Percentiles rank a stretch among this genome's conserved stretches.
Evolutionary conservation across 1,140 invertebrate genomes (phyloP).

Genomic region (Drosophila arawakana): DNA sequence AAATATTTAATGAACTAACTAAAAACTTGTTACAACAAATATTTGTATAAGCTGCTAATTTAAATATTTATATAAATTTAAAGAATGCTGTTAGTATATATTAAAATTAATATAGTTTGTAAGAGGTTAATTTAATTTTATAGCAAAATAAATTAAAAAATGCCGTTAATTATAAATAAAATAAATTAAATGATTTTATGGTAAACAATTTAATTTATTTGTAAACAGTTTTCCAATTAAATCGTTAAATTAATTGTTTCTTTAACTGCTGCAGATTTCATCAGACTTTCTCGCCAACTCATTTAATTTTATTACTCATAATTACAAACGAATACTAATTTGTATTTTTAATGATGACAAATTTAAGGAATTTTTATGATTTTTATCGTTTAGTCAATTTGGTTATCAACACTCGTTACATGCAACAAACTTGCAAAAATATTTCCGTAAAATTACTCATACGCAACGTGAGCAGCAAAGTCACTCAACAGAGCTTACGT

Average conservation of each 20-base stretch:
- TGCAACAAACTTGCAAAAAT: conserved; percentile 19
- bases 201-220: too few species aligned
- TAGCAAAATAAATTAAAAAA: too few species aligned
- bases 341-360: conserved; percentile 12
- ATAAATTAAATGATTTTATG: too few species aligned
- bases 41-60: too few species aligned
- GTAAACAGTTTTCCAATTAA: neutral
- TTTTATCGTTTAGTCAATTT: conserved; percentile 23
- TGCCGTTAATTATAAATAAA: too few species aligned
- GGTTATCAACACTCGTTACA: conserved; percentile 23
- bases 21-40: too few species aligned
- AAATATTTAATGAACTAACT: too few species aligned
- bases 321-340: neutral
- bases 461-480: conserved; percentile 34
- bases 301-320: too few species aligned
- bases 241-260: neutral
- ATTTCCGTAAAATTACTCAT: conserved; percentile 43
- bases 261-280: neutral
- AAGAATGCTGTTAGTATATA: too few species aligned
- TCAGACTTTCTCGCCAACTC: neutral
- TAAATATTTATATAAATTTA: too few species aligned
- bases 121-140: too few species aligned
- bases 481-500: conserved; percentile 39
- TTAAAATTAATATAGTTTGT: too few species aligned
- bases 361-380: neutral